Evolutionary conservation across 2,888 invertebrate species (phyloP).

Genomic region (Latrodectus elegans): DNA sequence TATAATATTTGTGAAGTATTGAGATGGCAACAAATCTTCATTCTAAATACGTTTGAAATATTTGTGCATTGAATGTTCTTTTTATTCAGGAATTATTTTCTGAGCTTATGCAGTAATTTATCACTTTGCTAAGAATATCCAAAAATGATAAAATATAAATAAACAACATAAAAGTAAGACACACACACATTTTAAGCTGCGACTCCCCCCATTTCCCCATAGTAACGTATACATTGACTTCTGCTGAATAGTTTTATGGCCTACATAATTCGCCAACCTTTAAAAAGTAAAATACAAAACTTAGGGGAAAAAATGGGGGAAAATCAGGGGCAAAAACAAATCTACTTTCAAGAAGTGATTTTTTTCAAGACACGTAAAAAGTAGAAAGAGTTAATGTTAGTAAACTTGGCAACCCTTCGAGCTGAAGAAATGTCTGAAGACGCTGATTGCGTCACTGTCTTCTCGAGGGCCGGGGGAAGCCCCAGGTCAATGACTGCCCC

Average conservation of each 20-base stretch:
- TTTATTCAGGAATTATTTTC: too few species aligned
- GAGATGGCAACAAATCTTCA: too few species aligned
- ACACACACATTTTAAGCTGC: too few species aligned
- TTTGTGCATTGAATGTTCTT: too few species aligned
- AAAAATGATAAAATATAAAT: too few species aligned
- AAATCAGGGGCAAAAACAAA: neutral
- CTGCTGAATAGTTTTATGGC: neutral
- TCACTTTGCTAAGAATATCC: too few species aligned
- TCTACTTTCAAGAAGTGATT: conserved; percentile 12
- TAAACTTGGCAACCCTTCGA: conserved; percentile 46
- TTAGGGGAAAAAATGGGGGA: neutral
- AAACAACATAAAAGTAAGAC: too few species aligned
- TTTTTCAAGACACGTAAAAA: neutral
- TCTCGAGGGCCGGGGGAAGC: conserved; percentile 3
- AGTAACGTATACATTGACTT: too few species aligned
- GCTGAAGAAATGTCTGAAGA: neutral
- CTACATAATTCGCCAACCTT: neutral
- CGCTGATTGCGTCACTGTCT: conserved; percentile 22
- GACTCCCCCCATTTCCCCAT: neutral
- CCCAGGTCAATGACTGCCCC: conserved; percentile 58
- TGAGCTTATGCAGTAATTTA: too few species aligned
- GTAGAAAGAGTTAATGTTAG: conserved; percentile 17
- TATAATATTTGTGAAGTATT: too few species aligned
- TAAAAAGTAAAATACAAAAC: neutral
- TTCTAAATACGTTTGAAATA: too few species aligned